phyloP scores from a whole-genome alignment of 2,113 vertebrate species.

The Lepus europaeus region DNA sequence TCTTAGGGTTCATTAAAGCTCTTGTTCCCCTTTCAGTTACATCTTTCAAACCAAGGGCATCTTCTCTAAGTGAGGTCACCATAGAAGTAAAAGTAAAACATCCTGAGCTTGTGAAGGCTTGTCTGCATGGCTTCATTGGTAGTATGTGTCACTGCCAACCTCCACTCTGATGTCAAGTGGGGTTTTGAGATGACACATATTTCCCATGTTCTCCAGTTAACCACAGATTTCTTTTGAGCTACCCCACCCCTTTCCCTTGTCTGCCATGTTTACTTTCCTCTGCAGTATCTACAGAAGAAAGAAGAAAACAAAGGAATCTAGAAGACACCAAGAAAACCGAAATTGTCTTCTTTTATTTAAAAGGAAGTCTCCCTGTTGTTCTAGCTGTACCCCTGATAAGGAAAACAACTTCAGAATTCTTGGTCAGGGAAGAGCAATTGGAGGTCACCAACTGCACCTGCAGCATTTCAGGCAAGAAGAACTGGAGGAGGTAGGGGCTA shows the following conservation, averaged over 20 bases:
- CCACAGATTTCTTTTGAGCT: not conserved
- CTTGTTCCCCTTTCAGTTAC: not conserved
- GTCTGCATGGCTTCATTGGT: slow-evolving; percentile 31
- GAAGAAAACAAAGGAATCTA: not conserved
- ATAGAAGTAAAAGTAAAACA: not conserved
- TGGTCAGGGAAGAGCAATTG: too few species aligned
- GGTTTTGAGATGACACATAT: slow-evolving; percentile 57
- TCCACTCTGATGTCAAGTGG: slow-evolving; percentile 8
- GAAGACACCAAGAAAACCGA: not conserved
- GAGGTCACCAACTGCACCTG: accelerated
- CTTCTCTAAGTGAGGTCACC: not conserved
- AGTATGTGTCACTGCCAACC: slow-evolving; percentile 13
- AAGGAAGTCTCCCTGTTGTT: not conserved
- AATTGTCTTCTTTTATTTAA: not conserved
- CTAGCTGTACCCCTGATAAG: not conserved
- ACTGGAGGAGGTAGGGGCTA: accelerated
- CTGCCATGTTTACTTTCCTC: not conserved
- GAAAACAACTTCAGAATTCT: not conserved
- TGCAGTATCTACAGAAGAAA: not conserved
- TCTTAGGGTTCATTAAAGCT: not conserved
- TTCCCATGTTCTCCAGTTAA: slow-evolving; percentile 8
- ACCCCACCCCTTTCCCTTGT: not conserved
- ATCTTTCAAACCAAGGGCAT: not conserved
- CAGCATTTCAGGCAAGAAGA: not conserved
- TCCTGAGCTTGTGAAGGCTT: slow-evolving; percentile 1